phyloP scores from a whole-genome alignment of 2,113 vertebrate species.

The Ceyx cyanopectus region DNA sequence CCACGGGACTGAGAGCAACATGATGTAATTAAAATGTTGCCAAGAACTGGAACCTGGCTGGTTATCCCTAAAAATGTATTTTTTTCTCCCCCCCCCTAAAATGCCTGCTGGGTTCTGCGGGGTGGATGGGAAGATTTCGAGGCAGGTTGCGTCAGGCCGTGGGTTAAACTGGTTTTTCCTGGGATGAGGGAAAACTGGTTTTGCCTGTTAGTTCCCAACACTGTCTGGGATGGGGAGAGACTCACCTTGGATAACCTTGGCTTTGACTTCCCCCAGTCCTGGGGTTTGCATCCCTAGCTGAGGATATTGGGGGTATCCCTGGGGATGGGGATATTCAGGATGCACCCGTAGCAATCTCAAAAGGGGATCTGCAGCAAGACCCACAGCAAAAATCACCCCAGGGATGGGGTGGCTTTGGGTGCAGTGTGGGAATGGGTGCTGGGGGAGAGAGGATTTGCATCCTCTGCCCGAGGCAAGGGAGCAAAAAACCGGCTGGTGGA shows the following conservation, averaged over 20 bases:
- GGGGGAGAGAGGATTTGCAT: not conserved
- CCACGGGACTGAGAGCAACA: rapidly evolving
- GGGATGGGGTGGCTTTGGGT: not conserved
- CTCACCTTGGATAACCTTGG: not conserved
- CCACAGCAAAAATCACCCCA: not conserved
- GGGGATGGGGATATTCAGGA: not conserved
- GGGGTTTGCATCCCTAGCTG: not conserved
- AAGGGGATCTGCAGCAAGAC: not conserved
- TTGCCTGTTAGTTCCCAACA: not conserved
- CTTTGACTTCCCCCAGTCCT: not conserved
- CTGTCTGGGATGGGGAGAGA: not conserved
- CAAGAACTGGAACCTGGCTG: rapidly evolving
- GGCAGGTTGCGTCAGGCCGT: not conserved
- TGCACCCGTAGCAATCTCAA: rapidly evolving
- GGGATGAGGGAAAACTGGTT: conserved; percentile 26
- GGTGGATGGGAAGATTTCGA: not conserved
- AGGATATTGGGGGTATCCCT: not conserved
- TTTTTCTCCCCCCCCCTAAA: not conserved
- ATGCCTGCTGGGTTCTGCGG: not conserved
- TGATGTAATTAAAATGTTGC: not conserved
- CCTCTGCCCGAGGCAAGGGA: not conserved
- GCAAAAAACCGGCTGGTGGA: not conserved
- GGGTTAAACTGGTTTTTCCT: conserved; percentile 68
- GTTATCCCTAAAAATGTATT: not conserved
- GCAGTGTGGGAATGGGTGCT: not conserved